Evolutionary conservation across 1,140 invertebrate genomes (phyloP).

Genomic region (Drosophila tsacasi): DNA sequence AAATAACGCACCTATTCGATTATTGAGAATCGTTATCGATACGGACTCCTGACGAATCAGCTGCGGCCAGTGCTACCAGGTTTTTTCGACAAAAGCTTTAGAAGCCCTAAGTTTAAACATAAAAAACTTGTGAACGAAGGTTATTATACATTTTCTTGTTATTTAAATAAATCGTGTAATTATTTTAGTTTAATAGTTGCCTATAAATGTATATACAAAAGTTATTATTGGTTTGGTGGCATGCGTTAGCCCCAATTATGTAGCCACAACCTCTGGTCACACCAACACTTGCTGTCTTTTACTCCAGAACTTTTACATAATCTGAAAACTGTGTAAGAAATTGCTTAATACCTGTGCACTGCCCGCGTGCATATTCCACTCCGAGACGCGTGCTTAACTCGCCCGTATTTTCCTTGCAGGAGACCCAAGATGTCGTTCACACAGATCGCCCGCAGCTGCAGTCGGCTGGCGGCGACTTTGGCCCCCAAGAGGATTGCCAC

Average conservation of each 20-base stretch:
- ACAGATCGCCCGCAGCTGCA: constrained; percentile 80
- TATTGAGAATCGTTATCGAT: neutral
- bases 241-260: neutral
- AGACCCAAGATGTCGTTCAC: constrained; percentile 72
- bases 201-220: neutral
- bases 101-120: neutral
- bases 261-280: constrained; percentile 5
- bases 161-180: too few species aligned
- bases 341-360: constrained; percentile 28
- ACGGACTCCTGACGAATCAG: neutral
- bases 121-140: neutral
- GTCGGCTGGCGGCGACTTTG: constrained; percentile 73
- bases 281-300: constrained; percentile 27
- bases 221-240: neutral
- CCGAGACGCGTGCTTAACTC: constrained; percentile 12
- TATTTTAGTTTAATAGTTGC: neutral
- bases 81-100: neutral
- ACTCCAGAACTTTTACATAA: constrained; percentile 81
- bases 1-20: constrained; percentile 10
- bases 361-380: neutral
- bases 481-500: constrained; percentile 61
- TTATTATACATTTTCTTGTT: neutral
- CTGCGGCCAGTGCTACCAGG: neutral
- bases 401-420: constrained; percentile 40
- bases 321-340: constrained; percentile 77